Conservation (phyloP, 64 coral and sea anemone species). For the Porites australiensis region DNA sequence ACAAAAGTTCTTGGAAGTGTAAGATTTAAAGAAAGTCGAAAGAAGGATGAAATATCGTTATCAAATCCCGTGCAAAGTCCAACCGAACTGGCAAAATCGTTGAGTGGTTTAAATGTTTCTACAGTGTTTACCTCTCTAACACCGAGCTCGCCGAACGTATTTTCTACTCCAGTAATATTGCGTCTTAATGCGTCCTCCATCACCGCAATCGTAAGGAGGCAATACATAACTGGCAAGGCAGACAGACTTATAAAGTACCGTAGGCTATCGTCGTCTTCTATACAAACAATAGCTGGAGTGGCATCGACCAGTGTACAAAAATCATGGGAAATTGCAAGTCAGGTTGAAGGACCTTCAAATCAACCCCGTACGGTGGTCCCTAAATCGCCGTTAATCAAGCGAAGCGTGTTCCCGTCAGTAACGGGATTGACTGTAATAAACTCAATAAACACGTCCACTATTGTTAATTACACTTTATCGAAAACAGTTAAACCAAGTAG, state of each 20-base stretch:
- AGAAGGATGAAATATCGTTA: background rate
- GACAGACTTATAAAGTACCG: too few relatives aligned
- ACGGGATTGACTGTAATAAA: background rate
- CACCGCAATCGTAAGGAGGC: background rate
- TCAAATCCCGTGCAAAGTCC: too few relatives aligned
- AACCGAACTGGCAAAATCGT: background rate
- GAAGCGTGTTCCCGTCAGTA: background rate
- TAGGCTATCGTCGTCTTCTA: too few relatives aligned
- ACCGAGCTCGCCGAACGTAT: background rate
- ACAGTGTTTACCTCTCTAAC: background rate
- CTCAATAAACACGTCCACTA: background rate
- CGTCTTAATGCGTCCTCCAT: background rate
- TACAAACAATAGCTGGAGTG: too few relatives aligned
- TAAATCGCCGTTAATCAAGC: too few relatives aligned
- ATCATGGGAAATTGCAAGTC: too few relatives aligned
- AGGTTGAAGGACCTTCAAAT: background rate
- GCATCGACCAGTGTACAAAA: too few relatives aligned
- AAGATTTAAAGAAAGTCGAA: background rate
- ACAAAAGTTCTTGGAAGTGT: background rate
- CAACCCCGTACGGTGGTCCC: background rate
- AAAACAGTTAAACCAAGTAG: background rate
- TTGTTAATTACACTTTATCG: background rate
- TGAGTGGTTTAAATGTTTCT: background rate
- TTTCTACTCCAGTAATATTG: background rate
- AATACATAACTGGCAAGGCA: too few relatives aligned